Evolutionary conservation across 2,888 invertebrate genomes (phyloP).

Genomic region (Epirrhoe tristata): DNA sequence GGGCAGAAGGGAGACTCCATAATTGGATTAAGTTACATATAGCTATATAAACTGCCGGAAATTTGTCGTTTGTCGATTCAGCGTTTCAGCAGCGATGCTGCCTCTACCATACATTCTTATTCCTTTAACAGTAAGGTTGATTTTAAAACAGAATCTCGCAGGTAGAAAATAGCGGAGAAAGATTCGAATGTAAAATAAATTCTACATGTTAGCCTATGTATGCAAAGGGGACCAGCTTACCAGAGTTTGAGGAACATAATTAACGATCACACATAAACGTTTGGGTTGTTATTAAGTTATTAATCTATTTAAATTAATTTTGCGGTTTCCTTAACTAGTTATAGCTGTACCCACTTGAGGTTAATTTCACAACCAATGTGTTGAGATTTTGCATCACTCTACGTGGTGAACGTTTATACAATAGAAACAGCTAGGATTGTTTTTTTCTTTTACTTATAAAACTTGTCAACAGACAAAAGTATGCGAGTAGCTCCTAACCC

Average conservation of each 20-base stretch:
- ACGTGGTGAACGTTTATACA: neutral
- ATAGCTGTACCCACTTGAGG: neutral
- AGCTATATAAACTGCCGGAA: slow-evolving; percentile 48
- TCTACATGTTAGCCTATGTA: slow-evolving; percentile 37
- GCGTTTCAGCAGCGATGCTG: neutral
- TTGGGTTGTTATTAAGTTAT: slow-evolving; percentile 35
- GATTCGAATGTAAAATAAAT: slow-evolving; percentile 39
- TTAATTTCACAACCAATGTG: neutral
- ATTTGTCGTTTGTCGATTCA: slow-evolving; percentile 38
- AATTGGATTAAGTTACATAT: slow-evolving; percentile 63
- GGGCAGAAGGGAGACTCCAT: slow-evolving; percentile 46
- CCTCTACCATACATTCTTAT: slow-evolving; percentile 18
- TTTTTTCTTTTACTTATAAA: slow-evolving; percentile 8
- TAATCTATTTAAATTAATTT: slow-evolving; percentile 27
- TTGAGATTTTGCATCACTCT: neutral
- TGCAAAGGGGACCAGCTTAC: slow-evolving; percentile 42
- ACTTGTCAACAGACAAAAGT: slow-evolving; percentile 16
- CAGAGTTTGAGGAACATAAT: slow-evolving; percentile 38
- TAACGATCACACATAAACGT: slow-evolving; percentile 42
- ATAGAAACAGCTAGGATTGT: neutral
- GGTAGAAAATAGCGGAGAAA: slow-evolving; percentile 30
- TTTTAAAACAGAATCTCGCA: slow-evolving; percentile 17
- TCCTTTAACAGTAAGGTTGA: slow-evolving; percentile 32
- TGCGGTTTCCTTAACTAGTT: slow-evolving; percentile 4
- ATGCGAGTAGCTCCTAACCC: too few species aligned